Percentiles rank a stretch among this genome's conserved stretches.
These are phyloP conservation scores for Vombatus ursinus DNA, from an alignment of 2,113 vertebrate genomes.

Conservation along the genomic window DNA sequence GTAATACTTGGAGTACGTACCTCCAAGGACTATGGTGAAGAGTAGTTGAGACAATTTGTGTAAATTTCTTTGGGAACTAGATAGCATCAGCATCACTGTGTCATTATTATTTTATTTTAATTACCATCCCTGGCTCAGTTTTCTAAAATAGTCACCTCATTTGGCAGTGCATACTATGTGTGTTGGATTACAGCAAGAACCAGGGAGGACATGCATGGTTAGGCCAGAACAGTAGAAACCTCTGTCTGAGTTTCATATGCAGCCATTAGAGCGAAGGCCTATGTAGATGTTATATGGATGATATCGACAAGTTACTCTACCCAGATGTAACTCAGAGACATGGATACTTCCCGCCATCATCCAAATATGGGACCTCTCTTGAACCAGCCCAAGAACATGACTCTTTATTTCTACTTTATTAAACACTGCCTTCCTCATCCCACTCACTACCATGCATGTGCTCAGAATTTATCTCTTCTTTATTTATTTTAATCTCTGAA, in stretches of 20 bases:
- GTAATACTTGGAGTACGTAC: constrained; percentile 1
- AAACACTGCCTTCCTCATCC: constrained; percentile 80
- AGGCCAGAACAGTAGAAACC: not conserved
- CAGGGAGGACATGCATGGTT: not conserved
- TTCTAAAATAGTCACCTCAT: not conserved
- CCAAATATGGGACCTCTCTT: not conserved
- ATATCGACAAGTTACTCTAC: not conserved
- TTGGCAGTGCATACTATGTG: not conserved
- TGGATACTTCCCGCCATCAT: not conserved
- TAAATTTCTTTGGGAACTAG: constrained; percentile 8
- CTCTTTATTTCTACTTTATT: constrained; percentile 80
- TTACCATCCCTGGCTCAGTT: not conserved
- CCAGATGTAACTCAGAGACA: not conserved
- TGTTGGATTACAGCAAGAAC: not conserved
- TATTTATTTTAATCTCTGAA: constrained; percentile 87
- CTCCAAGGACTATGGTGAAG: constrained; percentile 15
- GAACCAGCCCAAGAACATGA: constrained; percentile 48
- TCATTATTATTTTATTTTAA: constrained; percentile 20
- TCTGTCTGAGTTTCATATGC: not conserved
- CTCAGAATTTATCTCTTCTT: constrained; percentile 80
- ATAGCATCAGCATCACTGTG: not conserved
- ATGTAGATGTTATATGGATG: not conserved
- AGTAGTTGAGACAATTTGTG: constrained; percentile 38
- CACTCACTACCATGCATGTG: constrained; percentile 74
- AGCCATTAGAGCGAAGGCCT: not conserved